These are phyloP conservation scores for Paedocypris sp. DNA, from an alignment of 2,113 vertebrate genomes.

Conservation along the genomic window DNA sequence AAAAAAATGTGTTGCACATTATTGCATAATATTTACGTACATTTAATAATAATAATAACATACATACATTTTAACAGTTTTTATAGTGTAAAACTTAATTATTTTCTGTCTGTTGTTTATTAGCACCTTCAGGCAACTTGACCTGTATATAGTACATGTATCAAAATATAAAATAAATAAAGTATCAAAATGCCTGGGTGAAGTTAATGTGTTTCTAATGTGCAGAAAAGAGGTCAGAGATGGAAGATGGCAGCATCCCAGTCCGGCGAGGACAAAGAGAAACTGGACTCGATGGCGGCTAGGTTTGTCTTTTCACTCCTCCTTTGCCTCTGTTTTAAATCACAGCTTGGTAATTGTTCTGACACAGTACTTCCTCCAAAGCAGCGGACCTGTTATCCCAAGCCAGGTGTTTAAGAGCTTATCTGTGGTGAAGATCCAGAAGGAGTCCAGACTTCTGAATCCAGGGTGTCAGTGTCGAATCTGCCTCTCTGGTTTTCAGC, in stretches of 20 bases:
- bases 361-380: not conserved
- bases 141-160: too few relatives aligned
- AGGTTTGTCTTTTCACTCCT: constrained; percentile 26
- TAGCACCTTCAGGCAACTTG: too few relatives aligned
- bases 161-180: not conserved
- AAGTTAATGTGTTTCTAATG: not conserved
- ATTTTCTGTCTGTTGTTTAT: too few relatives aligned
- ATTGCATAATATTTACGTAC: too few relatives aligned
- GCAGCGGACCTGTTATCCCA: constrained; percentile 32
- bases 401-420: constrained; percentile 41
- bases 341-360: not conserved
- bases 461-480: constrained; percentile 59
- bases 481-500: constrained; percentile 57
- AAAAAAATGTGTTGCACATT: too few relatives aligned
- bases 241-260: constrained; percentile 36
- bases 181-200: not conserved
- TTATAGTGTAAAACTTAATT: too few relatives aligned
- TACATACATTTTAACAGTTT: too few relatives aligned
- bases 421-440: constrained; percentile 43
- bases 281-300: not conserved
- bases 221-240: constrained; percentile 58
- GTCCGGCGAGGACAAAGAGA: constrained; percentile 10
- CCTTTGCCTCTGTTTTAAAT: not conserved
- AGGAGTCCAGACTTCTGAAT: constrained; percentile 50
- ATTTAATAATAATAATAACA: too few relatives aligned